Base-by-base conservation (phyloP, 2,113 vertebrate species). In the Excalfactoria chinensis region DNA sequence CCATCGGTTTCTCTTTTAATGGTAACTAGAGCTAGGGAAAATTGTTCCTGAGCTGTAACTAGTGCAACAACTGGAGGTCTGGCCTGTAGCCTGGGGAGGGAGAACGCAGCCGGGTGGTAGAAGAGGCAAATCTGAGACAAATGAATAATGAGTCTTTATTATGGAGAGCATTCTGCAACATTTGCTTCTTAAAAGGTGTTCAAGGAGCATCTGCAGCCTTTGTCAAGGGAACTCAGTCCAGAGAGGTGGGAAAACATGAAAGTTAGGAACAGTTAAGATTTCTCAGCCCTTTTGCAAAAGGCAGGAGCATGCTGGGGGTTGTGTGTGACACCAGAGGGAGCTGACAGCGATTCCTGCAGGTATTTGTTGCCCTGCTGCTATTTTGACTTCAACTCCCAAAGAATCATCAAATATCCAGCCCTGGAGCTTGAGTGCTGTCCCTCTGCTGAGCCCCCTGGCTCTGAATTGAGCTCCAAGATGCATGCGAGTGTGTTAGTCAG, bases 261-360 rank as follows among this genome's bases (percentile, higher is more conserved):
- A 93, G 28, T 23, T 78, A 60, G 44, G 44, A 89, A 63, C 20
- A 71, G 67, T 2, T 51, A 82, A 53, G 23, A 59, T 83, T 79
- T 59, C 63, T 89, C 49, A 73, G 46, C 43, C 13, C 41, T 64
- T 68, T 77, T 82, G 64, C 28, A 59, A 72, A 87, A 87, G 55
- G 41, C 48, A 73, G 62, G 67, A 78, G 46, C 35, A 25, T 74
- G 51, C 69, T 43, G 49, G 58, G 53, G 80, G 26, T 40, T 37
- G 72, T 92, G 87, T 69, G 73, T 82, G 67, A 89, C 56, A 79
- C 37, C 64, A 81, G 76, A 74, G 72, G 49, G 67, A 92, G 73
- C 75, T 88, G 64, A 34, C 59, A 63, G 60, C 48, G 75, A 68
- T 67, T 85, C 32, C 48, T 80, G 35, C n/a, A 59, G 81, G 37